Evolutionary conservation across 1,140 invertebrate species (phyloP).

Genomic region (Papilio helenus): DNA sequence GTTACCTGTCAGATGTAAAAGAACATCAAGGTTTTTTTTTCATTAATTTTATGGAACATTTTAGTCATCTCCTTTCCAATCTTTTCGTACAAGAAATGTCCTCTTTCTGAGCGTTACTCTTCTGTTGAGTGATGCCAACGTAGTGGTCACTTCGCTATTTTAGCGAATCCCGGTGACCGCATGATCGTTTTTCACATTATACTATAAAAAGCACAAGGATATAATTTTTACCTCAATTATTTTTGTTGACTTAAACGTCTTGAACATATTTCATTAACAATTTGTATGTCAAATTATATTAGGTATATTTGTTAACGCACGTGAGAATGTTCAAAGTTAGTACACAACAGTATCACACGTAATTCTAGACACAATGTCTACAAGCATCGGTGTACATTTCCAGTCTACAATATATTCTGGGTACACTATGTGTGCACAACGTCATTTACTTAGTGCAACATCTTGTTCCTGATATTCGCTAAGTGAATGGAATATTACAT

Average conservation of each 20-base stretch:
- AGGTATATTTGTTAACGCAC: not conserved
- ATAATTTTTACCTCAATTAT: too few relatives aligned
- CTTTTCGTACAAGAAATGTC: too few relatives aligned
- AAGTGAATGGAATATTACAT: not conserved
- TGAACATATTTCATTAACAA: not conserved
- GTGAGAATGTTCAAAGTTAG: not conserved
- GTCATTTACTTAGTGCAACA: constrained; percentile 6
- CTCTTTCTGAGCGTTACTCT: too few relatives aligned
- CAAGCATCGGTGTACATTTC: not conserved
- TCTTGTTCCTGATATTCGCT: not conserved
- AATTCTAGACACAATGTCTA: not conserved
- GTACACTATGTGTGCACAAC: constrained; percentile 3
- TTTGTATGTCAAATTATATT: not conserved
- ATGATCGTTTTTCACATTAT: too few relatives aligned
- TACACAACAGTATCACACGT: not conserved
- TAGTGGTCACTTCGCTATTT: too few relatives aligned
- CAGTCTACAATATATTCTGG: constrained; percentile 8
- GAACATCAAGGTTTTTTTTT: too few relatives aligned
- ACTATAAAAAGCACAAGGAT: too few relatives aligned
- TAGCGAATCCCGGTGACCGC: too few relatives aligned
- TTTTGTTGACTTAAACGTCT: not conserved
- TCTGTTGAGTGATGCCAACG: too few relatives aligned
- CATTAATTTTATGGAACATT: too few relatives aligned
- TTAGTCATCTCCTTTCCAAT: too few relatives aligned
- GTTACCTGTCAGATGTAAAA: too few relatives aligned